These are phyloP conservation scores for Carcina quercana DNA, from an alignment of 2,888 invertebrate genomes.

Conservation along the genomic window DNA sequence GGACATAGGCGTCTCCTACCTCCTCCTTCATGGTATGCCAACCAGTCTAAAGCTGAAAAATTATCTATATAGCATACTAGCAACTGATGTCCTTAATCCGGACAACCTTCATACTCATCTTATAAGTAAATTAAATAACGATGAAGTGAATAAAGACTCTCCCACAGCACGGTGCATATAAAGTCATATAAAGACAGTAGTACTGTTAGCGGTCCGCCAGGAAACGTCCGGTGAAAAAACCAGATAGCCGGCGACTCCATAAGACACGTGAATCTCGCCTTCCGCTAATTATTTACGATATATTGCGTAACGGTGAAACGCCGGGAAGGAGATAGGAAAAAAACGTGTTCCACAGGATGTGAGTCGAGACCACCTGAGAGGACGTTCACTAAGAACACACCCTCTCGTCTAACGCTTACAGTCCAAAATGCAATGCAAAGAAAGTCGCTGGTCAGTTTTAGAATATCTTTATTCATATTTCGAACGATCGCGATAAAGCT, in stretches of 20 bases:
- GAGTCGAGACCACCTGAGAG: constrained; percentile 39
- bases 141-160: no score
- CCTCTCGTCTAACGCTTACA: no score
- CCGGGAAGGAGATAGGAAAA: constrained; percentile 68
- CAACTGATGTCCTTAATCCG: not conserved
- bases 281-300: constrained; percentile 75
- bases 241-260: constrained; percentile 63
- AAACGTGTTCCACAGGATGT: constrained; percentile 68
- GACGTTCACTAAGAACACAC: no score
- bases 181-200: constrained; percentile 16
- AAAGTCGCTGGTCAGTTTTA: constrained; percentile 51
- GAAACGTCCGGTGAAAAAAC: constrained; percentile 63
- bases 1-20: no score
- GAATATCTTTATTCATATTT: constrained; percentile 71
- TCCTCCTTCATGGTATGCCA: no score
- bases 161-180: constrained; percentile 25
- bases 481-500: constrained; percentile 63
- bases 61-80: no score
- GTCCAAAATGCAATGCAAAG: constrained; percentile 33
- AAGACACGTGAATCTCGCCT: constrained; percentile 72
- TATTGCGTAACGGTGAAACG: constrained; percentile 74
- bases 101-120: no score
- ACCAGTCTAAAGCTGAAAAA: no score
- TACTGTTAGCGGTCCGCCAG: constrained; percentile 50
- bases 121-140: no score